phyloP scores from a whole-genome alignment of 2,888 invertebrate genomes.

The Pterostichus niger region DNA sequence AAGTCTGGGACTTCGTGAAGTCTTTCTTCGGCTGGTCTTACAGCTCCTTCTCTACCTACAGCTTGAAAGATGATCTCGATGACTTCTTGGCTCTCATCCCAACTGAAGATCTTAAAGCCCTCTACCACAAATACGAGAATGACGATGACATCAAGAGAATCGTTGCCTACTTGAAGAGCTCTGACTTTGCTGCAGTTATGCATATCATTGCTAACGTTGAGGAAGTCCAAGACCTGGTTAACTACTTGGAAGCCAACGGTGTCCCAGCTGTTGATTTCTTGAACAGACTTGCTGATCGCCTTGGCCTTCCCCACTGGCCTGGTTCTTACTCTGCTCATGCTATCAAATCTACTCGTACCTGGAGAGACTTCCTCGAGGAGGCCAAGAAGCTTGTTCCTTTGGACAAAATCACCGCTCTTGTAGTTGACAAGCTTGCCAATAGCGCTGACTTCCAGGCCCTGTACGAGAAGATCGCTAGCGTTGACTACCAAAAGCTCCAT shows the following conservation, averaged over 20 bases:
- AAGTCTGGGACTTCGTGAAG: slow-evolving; percentile 61
- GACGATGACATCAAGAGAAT: slow-evolving; percentile 70
- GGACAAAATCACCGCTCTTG: slow-evolving; percentile 55
- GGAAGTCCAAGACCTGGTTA: slow-evolving; percentile 68
- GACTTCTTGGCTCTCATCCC: too few relatives aligned
- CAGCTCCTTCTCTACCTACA: slow-evolving; percentile 67
- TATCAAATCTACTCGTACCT: slow-evolving; percentile 33
- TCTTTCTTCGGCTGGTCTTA: slow-evolving; percentile 65
- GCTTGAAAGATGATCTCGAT: neutral
- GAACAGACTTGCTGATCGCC: slow-evolving; percentile 56
- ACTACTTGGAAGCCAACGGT: slow-evolving; percentile 33
- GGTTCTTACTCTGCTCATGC: neutral
- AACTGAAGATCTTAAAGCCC: slow-evolving; percentile 61
- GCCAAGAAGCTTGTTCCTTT: slow-evolving; percentile 34
- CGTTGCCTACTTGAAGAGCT: slow-evolving; percentile 70
- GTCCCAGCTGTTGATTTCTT: slow-evolving; percentile 42
- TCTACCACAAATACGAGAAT: slow-evolving; percentile 69
- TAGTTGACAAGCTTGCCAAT: slow-evolving; percentile 57
- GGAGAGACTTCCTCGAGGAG: slow-evolving; percentile 67
- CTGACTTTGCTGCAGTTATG: slow-evolving; percentile 69
- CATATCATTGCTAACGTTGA: slow-evolving; percentile 67
- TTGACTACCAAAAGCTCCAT: slow-evolving; percentile 69
- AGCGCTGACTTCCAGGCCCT: slow-evolving; percentile 70
- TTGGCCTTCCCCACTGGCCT: neutral
- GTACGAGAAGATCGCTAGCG: slow-evolving; percentile 69